Evolutionary conservation across 2,888 invertebrate genomes (phyloP).

Genomic region (Cancer borealis): DNA sequence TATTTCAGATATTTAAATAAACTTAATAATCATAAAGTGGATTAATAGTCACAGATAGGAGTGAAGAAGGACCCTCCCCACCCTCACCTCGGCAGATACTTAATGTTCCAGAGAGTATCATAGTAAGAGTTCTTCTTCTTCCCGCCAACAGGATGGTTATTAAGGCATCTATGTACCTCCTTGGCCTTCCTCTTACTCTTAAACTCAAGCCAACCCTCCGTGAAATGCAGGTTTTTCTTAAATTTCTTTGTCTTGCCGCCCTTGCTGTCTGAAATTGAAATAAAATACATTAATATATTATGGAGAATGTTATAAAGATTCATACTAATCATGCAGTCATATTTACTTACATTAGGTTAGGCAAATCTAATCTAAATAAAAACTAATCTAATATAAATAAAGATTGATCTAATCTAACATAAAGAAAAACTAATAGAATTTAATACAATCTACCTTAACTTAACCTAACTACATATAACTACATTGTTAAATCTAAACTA

Average conservation of each 20-base stretch:
- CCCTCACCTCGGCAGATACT: constrained; percentile 89
- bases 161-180: constrained; percentile 89
- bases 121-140: constrained; percentile 91
- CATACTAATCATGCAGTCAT: too few species aligned
- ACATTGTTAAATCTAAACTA: too few species aligned
- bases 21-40: not conserved
- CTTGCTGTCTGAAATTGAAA: not conserved
- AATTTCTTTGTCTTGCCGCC: constrained; percentile 37
- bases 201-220: constrained; percentile 98
- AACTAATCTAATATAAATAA: too few species aligned
- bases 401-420: too few species aligned
- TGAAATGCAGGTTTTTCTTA: constrained; percentile 82
- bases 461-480: too few species aligned
- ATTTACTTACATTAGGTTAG: too few species aligned
- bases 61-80: not conserved
- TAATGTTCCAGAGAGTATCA: constrained; percentile 96
- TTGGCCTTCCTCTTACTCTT: constrained; percentile 93
- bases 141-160: constrained; percentile 91
- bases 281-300: too few species aligned
- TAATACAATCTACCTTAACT: too few species aligned
- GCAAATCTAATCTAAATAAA: too few species aligned
- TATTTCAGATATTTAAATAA: not conserved
- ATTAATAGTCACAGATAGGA: not conserved
- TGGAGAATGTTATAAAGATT: not conserved
- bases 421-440: too few species aligned